Evolutionary conservation across 2,797 vertebrate species (phyloP).

Genomic region (Coracias cyanogaster): DNA sequence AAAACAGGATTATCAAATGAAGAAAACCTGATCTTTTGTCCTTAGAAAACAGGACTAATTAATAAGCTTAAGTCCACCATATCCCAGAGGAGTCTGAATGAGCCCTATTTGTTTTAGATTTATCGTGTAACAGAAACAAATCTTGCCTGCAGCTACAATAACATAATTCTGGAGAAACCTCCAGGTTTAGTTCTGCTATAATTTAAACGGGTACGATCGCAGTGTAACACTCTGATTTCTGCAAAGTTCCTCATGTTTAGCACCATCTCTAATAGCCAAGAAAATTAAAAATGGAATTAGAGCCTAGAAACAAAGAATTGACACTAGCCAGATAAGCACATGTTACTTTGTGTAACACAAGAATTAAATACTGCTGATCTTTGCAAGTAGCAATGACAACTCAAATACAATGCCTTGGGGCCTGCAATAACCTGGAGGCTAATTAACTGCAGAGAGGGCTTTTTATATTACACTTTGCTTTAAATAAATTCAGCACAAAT

Average conservation of each 20-base stretch:
- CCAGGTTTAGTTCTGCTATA: neutral
- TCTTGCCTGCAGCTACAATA: neutral
- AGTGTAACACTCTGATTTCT: neutral
- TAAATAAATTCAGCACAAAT: slow-evolving; percentile 58
- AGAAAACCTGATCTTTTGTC: slow-evolving; percentile 9
- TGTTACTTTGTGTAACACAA: neutral
- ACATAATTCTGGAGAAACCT: neutral
- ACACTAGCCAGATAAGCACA: neutral
- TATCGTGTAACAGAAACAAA: neutral
- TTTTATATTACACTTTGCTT: slow-evolving; percentile 31
- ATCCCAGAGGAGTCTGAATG: neutral
- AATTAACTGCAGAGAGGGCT: slow-evolving; percentile 26
- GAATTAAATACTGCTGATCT: slow-evolving; percentile 58
- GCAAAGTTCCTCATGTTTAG: neutral
- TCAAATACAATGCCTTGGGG: neutral
- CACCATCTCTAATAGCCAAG: neutral
- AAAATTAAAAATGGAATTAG: slow-evolving; percentile 1
- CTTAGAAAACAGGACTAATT: slow-evolving; percentile 19
- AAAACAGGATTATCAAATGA: slow-evolving; percentile 32
- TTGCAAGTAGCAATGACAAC: slow-evolving; percentile 33
- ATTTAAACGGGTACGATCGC: neutral
- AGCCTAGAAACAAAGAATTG: slow-evolving; percentile 6
- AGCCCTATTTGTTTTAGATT: neutral
- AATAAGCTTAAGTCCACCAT: neutral
- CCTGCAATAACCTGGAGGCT: slow-evolving; percentile 48